Evolutionary conservation across 2,797 vertebrate species (phyloP).

Genomic region (Taeniopygia guttata): DNA sequence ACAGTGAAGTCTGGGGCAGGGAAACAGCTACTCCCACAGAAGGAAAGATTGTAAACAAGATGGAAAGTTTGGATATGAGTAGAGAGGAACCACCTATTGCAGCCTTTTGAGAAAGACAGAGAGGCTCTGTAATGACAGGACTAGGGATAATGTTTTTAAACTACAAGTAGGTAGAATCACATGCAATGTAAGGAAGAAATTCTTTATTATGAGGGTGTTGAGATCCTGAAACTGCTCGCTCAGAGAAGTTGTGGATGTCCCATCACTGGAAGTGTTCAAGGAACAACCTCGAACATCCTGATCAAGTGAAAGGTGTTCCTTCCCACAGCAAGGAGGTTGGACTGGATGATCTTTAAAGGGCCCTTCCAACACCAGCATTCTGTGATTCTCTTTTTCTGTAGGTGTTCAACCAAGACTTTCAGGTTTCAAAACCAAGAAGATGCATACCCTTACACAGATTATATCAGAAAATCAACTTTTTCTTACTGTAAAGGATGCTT

Average conservation of each 20-base stretch:
- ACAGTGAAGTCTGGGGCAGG: neutral
- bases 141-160: neutral
- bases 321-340: neutral
- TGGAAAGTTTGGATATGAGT: neutral
- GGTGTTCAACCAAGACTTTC: neutral
- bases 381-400: neutral
- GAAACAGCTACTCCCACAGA: neutral
- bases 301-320: rapidly evolving
- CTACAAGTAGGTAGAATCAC: neutral
- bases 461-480: neutral
- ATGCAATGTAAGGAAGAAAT: neutral
- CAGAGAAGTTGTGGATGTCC: neutral
- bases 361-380: neutral
- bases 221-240: neutral
- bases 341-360: neutral
- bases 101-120: neutral
- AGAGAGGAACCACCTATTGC: neutral
- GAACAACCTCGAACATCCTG: neutral
- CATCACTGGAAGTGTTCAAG: neutral
- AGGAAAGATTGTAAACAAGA: neutral
- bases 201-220: neutral
- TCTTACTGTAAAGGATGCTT: neutral
- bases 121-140: neutral
- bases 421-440: neutral
- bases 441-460: neutral